These are phyloP conservation scores for Pseudomyrmex dendroicus DNA, from an alignment of 1,140 invertebrate species.

Conservation along the genomic window DNA sequence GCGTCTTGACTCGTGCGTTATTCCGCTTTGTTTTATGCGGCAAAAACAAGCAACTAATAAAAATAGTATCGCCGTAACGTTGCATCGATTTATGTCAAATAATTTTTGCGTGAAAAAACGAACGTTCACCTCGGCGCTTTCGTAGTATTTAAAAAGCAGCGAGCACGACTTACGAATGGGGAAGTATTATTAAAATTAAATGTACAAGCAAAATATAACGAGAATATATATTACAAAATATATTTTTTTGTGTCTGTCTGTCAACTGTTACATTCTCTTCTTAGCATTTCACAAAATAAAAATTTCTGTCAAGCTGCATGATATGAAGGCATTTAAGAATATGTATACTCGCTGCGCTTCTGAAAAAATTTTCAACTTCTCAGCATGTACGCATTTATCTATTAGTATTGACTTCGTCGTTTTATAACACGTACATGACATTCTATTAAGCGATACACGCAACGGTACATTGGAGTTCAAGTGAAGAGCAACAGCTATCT, in stretches of 20 bases:
- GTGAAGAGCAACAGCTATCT: slow-evolving; percentile 21
- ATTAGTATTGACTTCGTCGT: slow-evolving; percentile 47
- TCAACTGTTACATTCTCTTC: not conserved
- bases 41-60: slow-evolving; percentile 36
- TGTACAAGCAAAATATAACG: not conserved
- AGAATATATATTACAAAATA: not conserved
- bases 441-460: slow-evolving; percentile 42
- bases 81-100: slow-evolving; percentile 24
- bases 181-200: not conserved
- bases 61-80: slow-evolving; percentile 33
- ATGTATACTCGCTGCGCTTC: not conserved
- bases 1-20: slow-evolving; percentile 46
- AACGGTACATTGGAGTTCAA: slow-evolving; percentile 25
- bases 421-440: slow-evolving; percentile 37
- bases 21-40: slow-evolving; percentile 56
- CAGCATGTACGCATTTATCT: slow-evolving; percentile 29
- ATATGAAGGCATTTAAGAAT: not conserved
- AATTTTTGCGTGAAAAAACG: not conserved
- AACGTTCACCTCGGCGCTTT: slow-evolving; percentile 37
- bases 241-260: not conserved
- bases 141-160: not conserved
- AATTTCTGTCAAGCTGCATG: not conserved
- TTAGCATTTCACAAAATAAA: not conserved
- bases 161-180: not conserved
- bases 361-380: not conserved